phyloP scores from a whole-genome alignment of 2,113 vertebrate species.

The Sturnira hondurensis region DNA sequence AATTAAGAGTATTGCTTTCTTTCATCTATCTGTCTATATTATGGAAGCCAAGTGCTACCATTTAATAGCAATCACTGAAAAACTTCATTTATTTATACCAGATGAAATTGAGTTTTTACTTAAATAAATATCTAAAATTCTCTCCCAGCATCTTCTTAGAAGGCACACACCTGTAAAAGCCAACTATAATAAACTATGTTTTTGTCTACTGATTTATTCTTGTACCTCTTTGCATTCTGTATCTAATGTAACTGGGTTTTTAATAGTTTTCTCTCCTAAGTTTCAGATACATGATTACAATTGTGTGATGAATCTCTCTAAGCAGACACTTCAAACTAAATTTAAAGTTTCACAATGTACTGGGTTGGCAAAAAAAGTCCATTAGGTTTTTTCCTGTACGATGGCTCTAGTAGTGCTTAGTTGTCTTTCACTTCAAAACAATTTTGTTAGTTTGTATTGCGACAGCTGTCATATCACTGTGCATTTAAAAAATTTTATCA shows the following conservation, averaged over 20 bases:
- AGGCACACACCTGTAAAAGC: not conserved
- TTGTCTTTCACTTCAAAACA: too few species aligned
- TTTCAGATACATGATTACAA: not conserved
- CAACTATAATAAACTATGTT: not conserved
- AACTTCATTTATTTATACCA: slow-evolving; percentile 7
- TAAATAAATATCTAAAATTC: not conserved
- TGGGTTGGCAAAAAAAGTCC: too few species aligned
- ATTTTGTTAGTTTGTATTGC: too few species aligned
- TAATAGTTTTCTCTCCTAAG: not conserved
- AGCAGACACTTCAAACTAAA: not conserved
- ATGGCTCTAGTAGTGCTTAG: too few species aligned
- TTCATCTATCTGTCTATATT: not conserved
- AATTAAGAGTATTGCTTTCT: not conserved
- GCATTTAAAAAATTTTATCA: too few species aligned
- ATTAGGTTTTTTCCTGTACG: too few species aligned
- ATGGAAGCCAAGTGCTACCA: not conserved
- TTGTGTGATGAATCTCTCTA: not conserved
- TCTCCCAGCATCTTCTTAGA: not conserved
- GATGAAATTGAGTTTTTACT: slow-evolving; percentile 14
- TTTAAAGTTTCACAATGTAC: not conserved
- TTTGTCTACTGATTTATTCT: not conserved
- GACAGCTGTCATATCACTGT: too few species aligned
- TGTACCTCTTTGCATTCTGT: not conserved
- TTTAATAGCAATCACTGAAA: not conserved
- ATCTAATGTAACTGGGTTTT: not conserved